These are phyloP conservation scores for Zonotrichia albicollis DNA, from an alignment of 2,797 vertebrate species.

Conservation along the genomic window DNA sequence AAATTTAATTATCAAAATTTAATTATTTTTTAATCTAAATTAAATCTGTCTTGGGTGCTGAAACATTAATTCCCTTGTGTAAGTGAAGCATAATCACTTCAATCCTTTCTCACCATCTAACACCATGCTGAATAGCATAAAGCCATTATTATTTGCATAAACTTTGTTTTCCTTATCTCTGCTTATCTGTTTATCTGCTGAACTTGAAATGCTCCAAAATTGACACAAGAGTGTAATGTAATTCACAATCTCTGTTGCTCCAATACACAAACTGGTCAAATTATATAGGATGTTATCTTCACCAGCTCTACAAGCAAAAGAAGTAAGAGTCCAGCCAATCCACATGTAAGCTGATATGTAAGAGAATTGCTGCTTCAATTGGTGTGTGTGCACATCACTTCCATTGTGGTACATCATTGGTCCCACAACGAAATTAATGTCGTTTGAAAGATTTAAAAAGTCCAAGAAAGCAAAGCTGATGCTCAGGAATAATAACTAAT, in stretches of 20 bases:
- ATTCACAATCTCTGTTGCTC: not conserved
- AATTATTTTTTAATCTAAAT: not conserved
- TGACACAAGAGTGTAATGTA: not conserved
- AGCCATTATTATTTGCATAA: not conserved
- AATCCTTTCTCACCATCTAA: not conserved
- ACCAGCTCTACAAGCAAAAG: not conserved
- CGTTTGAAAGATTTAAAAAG: not conserved
- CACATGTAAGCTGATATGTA: fast-evolving
- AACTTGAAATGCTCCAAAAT: not conserved
- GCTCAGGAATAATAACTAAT: not conserved
- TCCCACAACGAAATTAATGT: not conserved
- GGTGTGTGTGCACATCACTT: fast-evolving
- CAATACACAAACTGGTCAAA: not conserved
- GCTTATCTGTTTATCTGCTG: not conserved
- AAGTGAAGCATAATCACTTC: not conserved
- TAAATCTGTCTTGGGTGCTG: not conserved
- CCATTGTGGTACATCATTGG: not conserved
- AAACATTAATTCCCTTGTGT: not conserved
- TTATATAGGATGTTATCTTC: not conserved
- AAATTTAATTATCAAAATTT: not conserved
- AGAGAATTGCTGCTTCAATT: not conserved
- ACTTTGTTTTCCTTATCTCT: not conserved
- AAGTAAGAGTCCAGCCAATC: not conserved
- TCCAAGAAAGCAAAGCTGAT: not conserved
- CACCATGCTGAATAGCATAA: not conserved